Percentiles rank a stretch among this genome's conserved stretches.
Evolutionary conservation across 2,113 vertebrate species (phyloP).

Genomic region (Elgaria multicarinata): DNA sequence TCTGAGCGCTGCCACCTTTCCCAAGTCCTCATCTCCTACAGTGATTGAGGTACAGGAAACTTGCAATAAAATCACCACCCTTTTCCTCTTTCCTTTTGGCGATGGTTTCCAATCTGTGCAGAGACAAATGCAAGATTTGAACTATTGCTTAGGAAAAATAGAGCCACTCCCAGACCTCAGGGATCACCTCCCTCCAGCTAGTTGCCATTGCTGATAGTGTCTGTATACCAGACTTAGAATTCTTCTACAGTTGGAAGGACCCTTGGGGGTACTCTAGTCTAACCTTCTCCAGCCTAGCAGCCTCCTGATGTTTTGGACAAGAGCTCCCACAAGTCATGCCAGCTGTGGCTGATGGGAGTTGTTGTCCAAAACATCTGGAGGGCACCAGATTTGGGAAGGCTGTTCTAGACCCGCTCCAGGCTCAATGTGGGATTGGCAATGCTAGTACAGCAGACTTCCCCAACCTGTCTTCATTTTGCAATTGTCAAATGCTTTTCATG

Average conservation of each 20-base stretch:
- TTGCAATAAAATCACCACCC: conserved; percentile 36
- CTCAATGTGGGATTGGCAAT: no score
- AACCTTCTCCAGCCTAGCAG: no score
- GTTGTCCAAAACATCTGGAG: no score
- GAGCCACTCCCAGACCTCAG: not conserved
- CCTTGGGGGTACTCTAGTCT: not conserved
- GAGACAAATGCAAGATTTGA: conserved; percentile 36
- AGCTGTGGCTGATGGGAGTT: no score
- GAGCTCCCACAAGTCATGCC: no score
- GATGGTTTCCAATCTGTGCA: conserved; percentile 36
- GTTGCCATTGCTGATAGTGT: conserved; percentile 16
- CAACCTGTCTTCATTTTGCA: no score
- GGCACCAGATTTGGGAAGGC: no score
- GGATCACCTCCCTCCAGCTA: conserved; percentile 14
- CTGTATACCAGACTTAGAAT: conserved; percentile 14
- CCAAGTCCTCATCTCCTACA: conserved; percentile 38
- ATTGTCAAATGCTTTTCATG: no score
- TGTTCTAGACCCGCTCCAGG: no score
- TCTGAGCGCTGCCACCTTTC: conserved; percentile 28
- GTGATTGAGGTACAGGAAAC: conserved; percentile 33
- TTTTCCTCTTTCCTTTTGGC: conserved; percentile 53
- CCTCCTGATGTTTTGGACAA: no score
- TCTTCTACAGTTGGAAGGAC: not conserved
- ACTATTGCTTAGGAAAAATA: conserved; percentile 48
- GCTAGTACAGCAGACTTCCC: no score